These are phyloP conservation scores for Torymus aiolomorphi DNA, from an alignment of 2,888 invertebrate species.

Conservation along the genomic window DNA sequence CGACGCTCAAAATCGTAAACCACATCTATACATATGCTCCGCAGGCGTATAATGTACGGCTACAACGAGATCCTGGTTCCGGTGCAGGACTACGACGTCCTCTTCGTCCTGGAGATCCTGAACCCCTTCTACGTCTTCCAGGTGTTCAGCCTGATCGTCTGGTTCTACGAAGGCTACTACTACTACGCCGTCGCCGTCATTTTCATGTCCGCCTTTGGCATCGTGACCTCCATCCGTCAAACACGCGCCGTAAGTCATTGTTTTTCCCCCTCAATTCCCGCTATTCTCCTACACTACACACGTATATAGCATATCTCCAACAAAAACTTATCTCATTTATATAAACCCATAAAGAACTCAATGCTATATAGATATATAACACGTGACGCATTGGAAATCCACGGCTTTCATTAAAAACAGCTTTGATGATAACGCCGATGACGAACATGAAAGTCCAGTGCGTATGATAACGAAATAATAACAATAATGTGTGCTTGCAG, in stretches of 20 bases:
- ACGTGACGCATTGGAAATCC: too few relatives aligned
- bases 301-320: too few relatives aligned
- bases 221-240: constrained; percentile 85
- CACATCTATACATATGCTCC: constrained; percentile 23
- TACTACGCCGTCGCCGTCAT: constrained; percentile 92
- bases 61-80: constrained; percentile 84
- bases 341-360: too few relatives aligned
- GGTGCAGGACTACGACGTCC: constrained; percentile 82
- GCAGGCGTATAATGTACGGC: constrained; percentile 83
- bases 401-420: too few relatives aligned
- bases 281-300: too few relatives aligned
- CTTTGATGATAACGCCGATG: too few relatives aligned
- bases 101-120: constrained; percentile 85
- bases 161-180: constrained; percentile 90
- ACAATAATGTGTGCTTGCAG: constrained; percentile 62
- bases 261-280: too few relatives aligned
- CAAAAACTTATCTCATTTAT: too few relatives aligned
- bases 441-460: too few relatives aligned
- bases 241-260: constrained; percentile 82
- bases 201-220: constrained; percentile 87
- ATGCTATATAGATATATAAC: too few relatives aligned
- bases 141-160: constrained; percentile 87
- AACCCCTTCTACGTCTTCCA: constrained; percentile 95
- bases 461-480: background rate
- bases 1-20: too few relatives aligned